Conservation (phyloP, 2,888 invertebrate genomes). For the Cantharis flavilabris region DNA sequence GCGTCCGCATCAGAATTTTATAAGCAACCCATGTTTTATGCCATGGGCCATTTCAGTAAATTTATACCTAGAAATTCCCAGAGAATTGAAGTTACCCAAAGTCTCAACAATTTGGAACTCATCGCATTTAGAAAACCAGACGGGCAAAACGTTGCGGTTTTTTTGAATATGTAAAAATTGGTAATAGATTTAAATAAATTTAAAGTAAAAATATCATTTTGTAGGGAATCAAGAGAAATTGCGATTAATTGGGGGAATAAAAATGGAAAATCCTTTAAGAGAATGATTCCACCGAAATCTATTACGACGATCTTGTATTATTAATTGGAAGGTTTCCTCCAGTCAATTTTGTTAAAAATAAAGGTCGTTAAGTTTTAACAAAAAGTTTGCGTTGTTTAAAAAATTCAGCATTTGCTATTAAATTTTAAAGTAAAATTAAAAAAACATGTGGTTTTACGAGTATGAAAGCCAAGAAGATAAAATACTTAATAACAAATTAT, state of each 20-base stretch:
- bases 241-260: background rate
- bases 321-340: conserved; percentile 8
- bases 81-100: conserved; percentile 46
- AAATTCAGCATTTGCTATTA: too few relatives aligned
- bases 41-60: conserved; percentile 74
- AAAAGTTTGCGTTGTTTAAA: too few relatives aligned
- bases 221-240: background rate
- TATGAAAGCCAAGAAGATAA: too few relatives aligned
- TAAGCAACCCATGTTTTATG: conserved; percentile 89
- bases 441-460: too few relatives aligned
- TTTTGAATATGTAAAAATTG: conserved; percentile 62
- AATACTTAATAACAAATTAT: too few relatives aligned
- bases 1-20: conserved; percentile 71
- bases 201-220: background rate
- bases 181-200: background rate
- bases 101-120: conserved; percentile 49
- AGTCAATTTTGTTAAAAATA: too few relatives aligned
- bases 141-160: conserved; percentile 57
- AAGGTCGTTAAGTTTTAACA: too few relatives aligned
- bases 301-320: conserved; percentile 56
- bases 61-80: conserved; percentile 68
- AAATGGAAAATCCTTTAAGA: background rate
- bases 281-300: conserved; percentile 50
- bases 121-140: conserved; percentile 62
- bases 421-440: too few relatives aligned